Conservation (phyloP, 2,113 vertebrate species). For the Leuciscus idus region DNA sequence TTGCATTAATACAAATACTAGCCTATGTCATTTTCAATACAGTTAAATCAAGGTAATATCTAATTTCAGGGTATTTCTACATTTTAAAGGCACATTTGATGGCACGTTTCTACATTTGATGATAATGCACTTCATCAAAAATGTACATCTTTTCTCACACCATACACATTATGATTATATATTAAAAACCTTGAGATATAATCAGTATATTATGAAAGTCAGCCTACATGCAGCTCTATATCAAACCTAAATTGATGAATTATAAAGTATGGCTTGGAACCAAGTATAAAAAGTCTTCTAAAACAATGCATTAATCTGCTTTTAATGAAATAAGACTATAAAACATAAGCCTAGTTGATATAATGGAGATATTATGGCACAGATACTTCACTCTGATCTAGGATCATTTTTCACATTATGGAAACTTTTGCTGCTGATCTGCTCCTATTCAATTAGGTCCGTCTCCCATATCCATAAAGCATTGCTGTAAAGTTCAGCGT, state of each 20-base stretch:
- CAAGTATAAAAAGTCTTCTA: not conserved
- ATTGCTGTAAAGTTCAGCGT: not conserved
- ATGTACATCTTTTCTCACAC: not conserved
- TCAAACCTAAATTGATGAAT: not conserved
- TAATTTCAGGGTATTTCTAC: not conserved
- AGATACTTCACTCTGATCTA: not conserved
- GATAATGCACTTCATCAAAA: not conserved
- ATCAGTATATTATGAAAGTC: not conserved
- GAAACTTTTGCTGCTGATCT: not conserved
- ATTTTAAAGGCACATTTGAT: not conserved
- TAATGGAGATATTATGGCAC: not conserved
- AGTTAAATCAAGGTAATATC: not conserved
- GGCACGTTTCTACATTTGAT: not conserved
- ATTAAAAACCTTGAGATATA: not conserved
- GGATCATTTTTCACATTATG: not conserved
- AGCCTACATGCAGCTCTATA: not conserved
- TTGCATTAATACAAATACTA: not conserved
- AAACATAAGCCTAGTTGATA: not conserved
- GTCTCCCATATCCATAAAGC: not conserved
- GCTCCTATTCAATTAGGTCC: not conserved
- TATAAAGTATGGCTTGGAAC: not conserved
- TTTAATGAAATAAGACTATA: not conserved
- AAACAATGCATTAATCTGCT: not conserved
- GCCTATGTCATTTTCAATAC: not conserved
- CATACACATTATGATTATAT: not conserved